Evolutionary conservation across 2,888 invertebrate species (phyloP), one percentile per base, ranked within the genome.

Genomic region (Noctua janthina): DNA sequence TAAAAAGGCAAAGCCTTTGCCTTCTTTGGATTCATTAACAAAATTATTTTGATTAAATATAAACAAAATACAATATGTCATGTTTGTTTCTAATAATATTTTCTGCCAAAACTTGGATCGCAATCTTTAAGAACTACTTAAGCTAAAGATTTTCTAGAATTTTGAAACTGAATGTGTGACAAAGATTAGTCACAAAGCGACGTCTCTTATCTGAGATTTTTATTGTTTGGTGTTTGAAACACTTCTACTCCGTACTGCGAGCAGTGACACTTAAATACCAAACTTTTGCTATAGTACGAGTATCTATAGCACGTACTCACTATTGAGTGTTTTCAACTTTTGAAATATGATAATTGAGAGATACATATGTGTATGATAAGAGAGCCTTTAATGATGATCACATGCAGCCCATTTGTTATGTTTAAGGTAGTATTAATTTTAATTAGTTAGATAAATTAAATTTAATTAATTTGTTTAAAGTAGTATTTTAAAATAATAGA

Each of bases 211-310:
- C 23, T 59, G 23, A 83, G 76, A 74, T 70, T 82, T 62, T 82
- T 43, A 71, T 70, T 74, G 49, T 68, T 80, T 80, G 35, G 56
- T 81, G 54, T 72, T 85, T 64, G n/a, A 81, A 81, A 64, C 51
- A 51, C 71, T 72, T 85, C 49, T 66, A 15, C 39, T 46, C 39
- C 74, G 23, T 69, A 56, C n/a, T 17, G 59, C 7, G 67, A 82
- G 49, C 64, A 66, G 73, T 39, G 15, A 35, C 66, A 78, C n/a
- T 76, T 76, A 51, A 70, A 64, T 67, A 54, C 43, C 59, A 82
- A 71, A 67, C 77, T 71, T 51, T 43, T 46, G 39, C 39, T 68
- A 54, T 69, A 11, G 29, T 39, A 39, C 2, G 11, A 23, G 2
- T 2, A 10, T 39, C 39, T 39, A 39, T 39, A 39, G 5, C 10